Evolutionary conservation across 2,113 vertebrate species (phyloP).

Genomic region (Leucoraja erinaceus): DNA sequence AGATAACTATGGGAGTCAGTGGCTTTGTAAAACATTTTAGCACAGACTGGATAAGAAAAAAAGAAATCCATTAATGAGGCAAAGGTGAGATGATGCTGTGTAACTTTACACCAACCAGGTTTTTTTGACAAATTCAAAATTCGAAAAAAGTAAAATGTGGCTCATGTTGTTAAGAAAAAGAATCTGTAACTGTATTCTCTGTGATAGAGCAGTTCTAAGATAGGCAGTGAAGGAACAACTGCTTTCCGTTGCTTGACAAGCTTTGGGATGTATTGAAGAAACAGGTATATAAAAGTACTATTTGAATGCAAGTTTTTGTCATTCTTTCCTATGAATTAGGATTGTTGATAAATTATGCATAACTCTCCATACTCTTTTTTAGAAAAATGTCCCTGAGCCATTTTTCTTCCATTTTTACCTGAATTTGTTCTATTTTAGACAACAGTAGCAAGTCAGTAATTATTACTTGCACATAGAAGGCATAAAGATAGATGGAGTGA

Average conservation of each 20-base stretch:
- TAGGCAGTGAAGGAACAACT: not conserved
- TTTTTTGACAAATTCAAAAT: slow-evolving; percentile 4
- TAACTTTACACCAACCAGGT: not conserved
- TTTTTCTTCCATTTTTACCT: not conserved
- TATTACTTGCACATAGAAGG: not conserved
- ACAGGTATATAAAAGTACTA: not conserved
- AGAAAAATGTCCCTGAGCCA: not conserved
- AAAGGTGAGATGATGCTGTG: not conserved
- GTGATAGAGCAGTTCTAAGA: not conserved
- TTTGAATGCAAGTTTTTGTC: not conserved
- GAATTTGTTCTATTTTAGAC: not conserved
- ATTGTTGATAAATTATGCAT: not conserved
- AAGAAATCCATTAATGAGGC: not conserved
- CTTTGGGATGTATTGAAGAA: slow-evolving; percentile 3
- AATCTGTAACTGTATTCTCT: not conserved
- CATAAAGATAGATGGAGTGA: not conserved
- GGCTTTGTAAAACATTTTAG: no score
- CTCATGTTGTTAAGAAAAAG: not conserved
- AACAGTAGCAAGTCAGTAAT: not conserved
- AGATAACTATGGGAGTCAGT: no score
- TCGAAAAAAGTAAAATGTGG: not conserved
- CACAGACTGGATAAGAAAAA: not conserved
- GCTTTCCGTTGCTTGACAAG: not conserved
- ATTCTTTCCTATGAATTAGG: not conserved
- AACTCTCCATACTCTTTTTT: not conserved